Conservation (phyloP, 64 coral and sea anemone genomes). For the Acropora yongei region DNA sequence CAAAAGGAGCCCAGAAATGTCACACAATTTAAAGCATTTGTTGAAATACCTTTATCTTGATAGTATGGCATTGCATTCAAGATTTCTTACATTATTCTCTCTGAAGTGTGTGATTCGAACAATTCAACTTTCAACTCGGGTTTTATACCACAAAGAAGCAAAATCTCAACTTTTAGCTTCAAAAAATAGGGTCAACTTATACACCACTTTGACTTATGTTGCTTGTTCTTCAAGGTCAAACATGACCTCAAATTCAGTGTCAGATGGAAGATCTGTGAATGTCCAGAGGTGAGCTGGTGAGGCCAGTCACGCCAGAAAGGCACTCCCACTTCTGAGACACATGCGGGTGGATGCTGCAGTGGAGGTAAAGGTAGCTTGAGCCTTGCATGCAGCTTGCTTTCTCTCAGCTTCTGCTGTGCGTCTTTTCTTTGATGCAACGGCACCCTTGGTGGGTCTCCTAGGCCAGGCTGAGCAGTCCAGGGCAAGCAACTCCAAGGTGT, state of each 20-base stretch:
- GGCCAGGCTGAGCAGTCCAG: neutral
- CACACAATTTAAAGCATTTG: too few relatives aligned
- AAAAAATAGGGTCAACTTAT: too few relatives aligned
- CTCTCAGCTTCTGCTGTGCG: neutral
- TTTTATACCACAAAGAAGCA: too few relatives aligned
- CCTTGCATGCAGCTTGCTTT: neutral
- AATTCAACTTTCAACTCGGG: too few relatives aligned
- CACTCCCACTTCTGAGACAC: neutral
- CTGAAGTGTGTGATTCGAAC: too few relatives aligned
- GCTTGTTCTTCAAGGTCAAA: neutral
- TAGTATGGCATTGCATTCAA: too few relatives aligned
- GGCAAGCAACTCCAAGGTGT: neutral
- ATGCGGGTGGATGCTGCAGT: neutral
- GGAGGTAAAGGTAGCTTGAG: neutral
- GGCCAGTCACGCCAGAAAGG: neutral
- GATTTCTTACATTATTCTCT: too few relatives aligned
- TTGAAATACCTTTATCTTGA: too few relatives aligned
- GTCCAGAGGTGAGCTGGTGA: constrained; percentile 2
- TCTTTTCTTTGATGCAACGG: too few relatives aligned
- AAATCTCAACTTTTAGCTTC: too few relatives aligned
- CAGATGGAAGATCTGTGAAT: neutral
- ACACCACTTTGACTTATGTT: too few relatives aligned
- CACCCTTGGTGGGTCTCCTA: neutral
- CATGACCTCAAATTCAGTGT: neutral
- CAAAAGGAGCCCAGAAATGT: too few relatives aligned